Evolutionary conservation across 1,140 invertebrate genomes (phyloP), one percentile per base, ranked within the genome.

Genomic region (Drosophila simulans): DNA sequence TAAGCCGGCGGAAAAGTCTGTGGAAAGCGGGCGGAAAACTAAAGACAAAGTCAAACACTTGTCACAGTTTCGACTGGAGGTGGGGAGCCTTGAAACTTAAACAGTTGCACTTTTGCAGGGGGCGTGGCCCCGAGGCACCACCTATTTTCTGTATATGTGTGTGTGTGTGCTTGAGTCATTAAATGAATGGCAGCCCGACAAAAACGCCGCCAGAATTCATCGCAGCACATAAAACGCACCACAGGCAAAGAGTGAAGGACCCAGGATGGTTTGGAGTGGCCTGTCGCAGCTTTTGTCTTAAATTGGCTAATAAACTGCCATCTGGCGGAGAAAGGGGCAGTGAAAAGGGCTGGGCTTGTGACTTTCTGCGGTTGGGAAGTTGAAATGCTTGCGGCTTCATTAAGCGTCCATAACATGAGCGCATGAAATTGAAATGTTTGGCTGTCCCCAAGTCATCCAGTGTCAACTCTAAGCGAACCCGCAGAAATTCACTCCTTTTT

Each of bases 191-290:
- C 62, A 79, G 66, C 46, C 62, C 45, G 64, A 57, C 73, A 82
- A 86, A 88, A 88, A 81, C 66, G 83, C 59, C 75, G 83, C 52
- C 83, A 79, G 76, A 88, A 86, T 88, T 86, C 83, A 86, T 88
- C 83, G 79, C 83, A 86, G 83, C 83, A 86, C 83, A 86, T 86
- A 88, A 86, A 86, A 86, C 83, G 83, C 83, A 86, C 83, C 82
- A 81, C 82, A 77, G 46, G 76, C 58, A 27, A 46, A 59, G 43
- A 39, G 42, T 1, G 10, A 25, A 42, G 46, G 39, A 54, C 46
- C 46, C 11, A 39, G 37, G 51, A 57, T 37, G 68, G 55, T 22
- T 57, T 57, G 68, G 53, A 71, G 68, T 74, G 70, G 45, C 71
- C 59, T 49, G 83, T 68, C 75, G 74, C 74, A 75, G 80, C 55